Percentiles rank a stretch among this genome's conserved stretches.
phyloP scores from a whole-genome alignment of 2,113 vertebrate genomes.

The Circaetus cinerascens region DNA sequence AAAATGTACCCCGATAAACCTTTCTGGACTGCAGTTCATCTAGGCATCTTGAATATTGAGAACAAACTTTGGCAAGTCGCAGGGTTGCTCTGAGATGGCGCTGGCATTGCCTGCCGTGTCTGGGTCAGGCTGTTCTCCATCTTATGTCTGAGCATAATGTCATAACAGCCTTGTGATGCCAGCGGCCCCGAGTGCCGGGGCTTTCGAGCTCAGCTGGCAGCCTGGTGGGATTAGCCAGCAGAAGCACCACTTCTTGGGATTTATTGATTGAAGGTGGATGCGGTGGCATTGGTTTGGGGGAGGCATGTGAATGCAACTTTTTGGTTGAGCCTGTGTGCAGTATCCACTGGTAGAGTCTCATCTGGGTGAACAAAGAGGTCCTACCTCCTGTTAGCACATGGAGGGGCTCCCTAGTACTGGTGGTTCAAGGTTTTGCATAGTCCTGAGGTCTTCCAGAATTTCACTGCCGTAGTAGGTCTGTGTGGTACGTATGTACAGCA shows the following conservation, averaged over 20 bases:
- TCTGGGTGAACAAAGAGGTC: not conserved
- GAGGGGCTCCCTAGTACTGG: not conserved
- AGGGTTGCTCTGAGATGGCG: not conserved
- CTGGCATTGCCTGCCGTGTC: not conserved
- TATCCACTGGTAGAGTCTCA: not conserved
- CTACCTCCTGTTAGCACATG: not conserved
- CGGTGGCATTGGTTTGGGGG: not conserved
- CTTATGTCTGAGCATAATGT: not conserved
- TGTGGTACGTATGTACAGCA: not conserved
- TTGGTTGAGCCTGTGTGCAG: not conserved
- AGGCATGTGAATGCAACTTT: not conserved
- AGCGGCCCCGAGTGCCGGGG: rapidly evolving
- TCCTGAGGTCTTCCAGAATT: not conserved
- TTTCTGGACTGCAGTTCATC: not conserved
- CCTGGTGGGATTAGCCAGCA: not conserved
- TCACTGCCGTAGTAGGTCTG: not conserved
- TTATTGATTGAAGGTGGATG: not conserved
- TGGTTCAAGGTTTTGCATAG: not conserved
- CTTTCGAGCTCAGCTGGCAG: not conserved
- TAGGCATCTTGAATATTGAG: not conserved
- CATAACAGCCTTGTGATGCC: not conserved
- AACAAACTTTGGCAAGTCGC: not conserved
- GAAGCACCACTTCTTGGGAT: not conserved
- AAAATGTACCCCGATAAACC: not conserved
- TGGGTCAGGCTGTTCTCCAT: not conserved